Evolutionary conservation across 1,140 invertebrate genomes (phyloP), one percentile per base, ranked within the genome.

Genomic region (Caerostris extrusa): DNA sequence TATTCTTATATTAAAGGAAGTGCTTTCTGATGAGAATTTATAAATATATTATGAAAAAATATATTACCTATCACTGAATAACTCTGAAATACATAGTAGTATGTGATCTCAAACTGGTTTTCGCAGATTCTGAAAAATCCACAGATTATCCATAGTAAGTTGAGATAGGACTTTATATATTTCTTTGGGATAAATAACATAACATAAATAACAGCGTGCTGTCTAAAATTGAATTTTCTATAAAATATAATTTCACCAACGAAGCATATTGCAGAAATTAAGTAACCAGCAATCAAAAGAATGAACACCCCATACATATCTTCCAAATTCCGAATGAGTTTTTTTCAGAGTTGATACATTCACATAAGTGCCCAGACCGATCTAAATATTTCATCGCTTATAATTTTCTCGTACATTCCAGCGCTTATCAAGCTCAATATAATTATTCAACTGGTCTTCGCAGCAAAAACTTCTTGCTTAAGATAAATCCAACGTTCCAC

Each of bases 331-430:
- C 1, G 86, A 55, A 17, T 57, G 58, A 14, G 50, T 88, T 17
- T 53, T n/a, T 4, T 34, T 61, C 86, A 5, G 53, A 5, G 3
- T 88, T 14, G 17, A 50, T 8, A 7, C 61, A 64, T 3, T 88
- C 17, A 50, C 34, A 10, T 85, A 14, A 12, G 83, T 8, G 3
- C 58, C 86, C 3, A 88, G 0, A 3, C 86, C 90, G 90, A 81
- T n/a, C 8, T 60, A 7, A 81, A 81, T 12, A 60, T 50, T 55
- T 91, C 69, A 3, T 91, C 71, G 1, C 34, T 14, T 10, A 91
- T 60, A 17, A 91, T 81, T 12, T 91, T 91, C 12, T 91, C 8
- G 19, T 91, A 91, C 3, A 91, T 19, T 14, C 90, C 90, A 7
- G 55, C 90, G 5, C 55, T 56, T 7, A 81, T 5, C 1, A 55